phyloP scores from a whole-genome alignment of 2,113 vertebrate species.

The Pao palembangensis region DNA sequence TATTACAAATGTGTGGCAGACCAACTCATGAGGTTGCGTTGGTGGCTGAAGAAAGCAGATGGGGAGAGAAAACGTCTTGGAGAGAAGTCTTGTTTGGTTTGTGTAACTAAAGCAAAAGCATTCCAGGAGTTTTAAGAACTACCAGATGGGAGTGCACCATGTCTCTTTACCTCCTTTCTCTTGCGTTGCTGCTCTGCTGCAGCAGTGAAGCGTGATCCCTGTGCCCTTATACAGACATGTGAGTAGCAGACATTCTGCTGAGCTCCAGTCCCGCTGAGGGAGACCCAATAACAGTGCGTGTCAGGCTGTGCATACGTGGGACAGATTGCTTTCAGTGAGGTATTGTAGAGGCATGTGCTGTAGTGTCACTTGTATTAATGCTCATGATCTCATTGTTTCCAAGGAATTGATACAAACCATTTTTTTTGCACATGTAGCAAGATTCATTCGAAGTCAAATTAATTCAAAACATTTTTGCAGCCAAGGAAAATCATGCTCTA shows the following conservation, averaged over 20 bases:
- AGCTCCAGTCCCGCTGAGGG: conserved; percentile 34
- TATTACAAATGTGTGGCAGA: conserved; percentile 16
- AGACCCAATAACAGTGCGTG: conserved; percentile 27
- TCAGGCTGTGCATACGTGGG: conserved; percentile 14
- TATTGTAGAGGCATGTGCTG: conserved; percentile 40
- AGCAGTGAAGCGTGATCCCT: conserved; percentile 50
- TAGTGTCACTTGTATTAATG: conserved; percentile 10
- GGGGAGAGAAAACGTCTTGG: conserved; percentile 53
- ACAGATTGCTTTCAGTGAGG: conserved; percentile 15
- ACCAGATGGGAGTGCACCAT: conserved; percentile 77
- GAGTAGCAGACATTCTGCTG: conserved; percentile 57
- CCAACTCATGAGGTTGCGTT: conserved; percentile 23
- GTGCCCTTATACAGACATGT: conserved; percentile 82
- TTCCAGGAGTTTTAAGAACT: conserved; percentile 83
- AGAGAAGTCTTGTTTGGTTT: conserved; percentile 79
- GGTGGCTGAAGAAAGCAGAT: conserved; percentile 41
- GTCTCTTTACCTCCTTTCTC: conserved; percentile 40
- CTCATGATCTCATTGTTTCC: conserved; percentile 20
- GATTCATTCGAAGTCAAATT: no score
- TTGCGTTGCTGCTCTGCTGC: conserved; percentile 33
- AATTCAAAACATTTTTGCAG: no score
- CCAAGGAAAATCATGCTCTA: no score
- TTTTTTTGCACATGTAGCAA: no score
- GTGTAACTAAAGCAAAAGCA: conserved; percentile 84
- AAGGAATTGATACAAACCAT: background rate